phyloP scores from a whole-genome alignment of 2,888 invertebrate species.

The Thymelicus acteon region DNA sequence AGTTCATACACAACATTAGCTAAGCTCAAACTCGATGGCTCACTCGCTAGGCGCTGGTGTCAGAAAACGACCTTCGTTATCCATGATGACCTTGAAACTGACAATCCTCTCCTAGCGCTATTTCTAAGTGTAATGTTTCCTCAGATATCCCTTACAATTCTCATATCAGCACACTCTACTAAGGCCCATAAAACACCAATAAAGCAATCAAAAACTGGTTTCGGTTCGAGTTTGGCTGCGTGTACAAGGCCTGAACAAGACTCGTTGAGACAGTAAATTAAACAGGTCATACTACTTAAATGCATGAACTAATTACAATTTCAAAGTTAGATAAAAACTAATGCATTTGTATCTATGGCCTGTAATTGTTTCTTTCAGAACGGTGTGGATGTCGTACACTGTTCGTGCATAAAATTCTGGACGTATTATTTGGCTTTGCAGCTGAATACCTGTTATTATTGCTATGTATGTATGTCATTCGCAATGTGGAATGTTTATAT shows the following conservation, averaged over 20 bases:
- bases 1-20: no score
- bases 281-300: constrained; percentile 19
- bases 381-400: no score
- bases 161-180: constrained; percentile 18
- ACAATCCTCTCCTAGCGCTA: background rate
- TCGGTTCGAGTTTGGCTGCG: constrained; percentile 19
- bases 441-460: no score
- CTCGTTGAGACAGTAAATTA: constrained; percentile 30
- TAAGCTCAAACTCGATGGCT: no score
- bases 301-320: constrained; percentile 13
- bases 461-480: no score
- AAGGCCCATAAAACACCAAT: constrained; percentile 31
- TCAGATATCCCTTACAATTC: constrained; percentile 20
- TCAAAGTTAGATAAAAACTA: constrained; percentile 7
- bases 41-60: no score
- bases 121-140: background rate
- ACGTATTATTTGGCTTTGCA: no score
- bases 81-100: background rate
- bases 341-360: background rate
- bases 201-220: constrained; percentile 33
- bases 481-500: no score
- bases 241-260: constrained; percentile 30
- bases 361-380: no score
- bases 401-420: no score
- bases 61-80: background rate